A percentile compares a stretch with the other conserved stretches of the same genome.
These are phyloP conservation scores for Brachionus calyciflorus DNA, from an alignment of 1,140 invertebrate genomes.

Conservation along the genomic window DNA sequence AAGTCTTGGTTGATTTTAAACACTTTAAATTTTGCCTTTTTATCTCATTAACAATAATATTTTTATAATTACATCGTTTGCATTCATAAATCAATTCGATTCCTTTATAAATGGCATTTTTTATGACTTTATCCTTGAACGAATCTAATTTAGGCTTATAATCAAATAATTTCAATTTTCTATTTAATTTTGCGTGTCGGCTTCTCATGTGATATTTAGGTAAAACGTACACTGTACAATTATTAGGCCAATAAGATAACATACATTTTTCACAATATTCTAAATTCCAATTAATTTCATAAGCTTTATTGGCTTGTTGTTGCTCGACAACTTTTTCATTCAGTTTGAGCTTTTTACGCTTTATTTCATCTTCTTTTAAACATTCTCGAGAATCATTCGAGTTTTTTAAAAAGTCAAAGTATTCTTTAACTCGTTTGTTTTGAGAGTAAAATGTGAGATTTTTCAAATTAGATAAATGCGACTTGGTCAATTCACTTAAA, in stretches of 20 bases:
- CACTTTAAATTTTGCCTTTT: conserved; percentile 20
- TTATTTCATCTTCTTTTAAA: not conserved
- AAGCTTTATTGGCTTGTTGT: conserved; percentile 7
- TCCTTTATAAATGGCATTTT: conserved; percentile 33
- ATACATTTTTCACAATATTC: conserved; percentile 6
- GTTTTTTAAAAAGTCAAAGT: conserved; percentile 23
- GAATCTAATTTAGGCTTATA: conserved; percentile 1
- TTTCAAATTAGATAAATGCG: conserved; percentile 9
- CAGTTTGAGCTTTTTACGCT: not conserved
- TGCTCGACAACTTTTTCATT: conserved; percentile 41
- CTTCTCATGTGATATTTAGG: not conserved
- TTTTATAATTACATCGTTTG: conserved; percentile 14
- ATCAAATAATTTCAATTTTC: conserved; percentile 5
- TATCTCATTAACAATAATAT: not conserved
- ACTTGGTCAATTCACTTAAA: not conserved
- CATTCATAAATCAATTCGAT: conserved; percentile 35
- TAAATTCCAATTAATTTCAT: conserved; percentile 24
- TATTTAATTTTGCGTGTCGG: not conserved
- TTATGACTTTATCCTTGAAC: conserved; percentile 2
- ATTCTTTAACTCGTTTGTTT: conserved; percentile 20
- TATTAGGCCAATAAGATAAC: conserved; percentile 22
- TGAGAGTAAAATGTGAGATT: not conserved
- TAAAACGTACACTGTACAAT: conserved; percentile 18
- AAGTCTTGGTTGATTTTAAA: not conserved
- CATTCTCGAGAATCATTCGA: not conserved